Percentiles rank a stretch among this genome's conserved stretches.
Conservation (phyloP, 2,888 invertebrate species). For the Lasioglossum lativentre region DNA sequence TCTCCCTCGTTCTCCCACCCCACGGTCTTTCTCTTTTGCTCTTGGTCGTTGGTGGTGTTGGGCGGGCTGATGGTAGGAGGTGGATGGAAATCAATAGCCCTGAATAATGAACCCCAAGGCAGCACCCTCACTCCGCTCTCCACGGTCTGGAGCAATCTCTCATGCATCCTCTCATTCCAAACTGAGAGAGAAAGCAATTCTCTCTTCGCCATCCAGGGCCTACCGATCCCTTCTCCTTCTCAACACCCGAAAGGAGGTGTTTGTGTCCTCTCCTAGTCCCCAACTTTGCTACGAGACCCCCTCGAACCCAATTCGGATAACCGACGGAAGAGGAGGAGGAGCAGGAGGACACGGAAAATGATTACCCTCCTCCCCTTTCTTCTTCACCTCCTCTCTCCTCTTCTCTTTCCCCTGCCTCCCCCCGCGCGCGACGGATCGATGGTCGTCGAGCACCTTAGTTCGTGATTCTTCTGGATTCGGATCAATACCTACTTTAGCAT, state of each 20-base stretch:
- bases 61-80: conserved; percentile 78
- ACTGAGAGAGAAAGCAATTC: conserved; percentile 60
- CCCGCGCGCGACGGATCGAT: conserved; percentile 69
- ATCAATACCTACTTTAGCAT: conserved; percentile 76
- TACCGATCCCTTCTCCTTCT: conserved; percentile 69
- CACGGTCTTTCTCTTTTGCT: conserved; percentile 67
- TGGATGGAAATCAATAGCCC: conserved; percentile 84
- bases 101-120: conserved; percentile 84
- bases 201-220: conserved; percentile 63
- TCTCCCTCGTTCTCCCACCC: conserved; percentile 62
- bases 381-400: conserved; percentile 57
- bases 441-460: conserved; percentile 75
- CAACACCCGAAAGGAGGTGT: conserved; percentile 75
- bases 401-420: conserved; percentile 50
- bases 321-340: conserved; percentile 73
- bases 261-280: conserved; percentile 78
- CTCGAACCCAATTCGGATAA: conserved; percentile 79
- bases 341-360: conserved; percentile 75
- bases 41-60: conserved; percentile 78
- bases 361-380: conserved; percentile 72
- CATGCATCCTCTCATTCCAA: conserved; percentile 78
- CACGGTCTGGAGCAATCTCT: conserved; percentile 81
- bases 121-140: conserved; percentile 78
- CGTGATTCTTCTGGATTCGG: conserved; percentile 76
- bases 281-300: conserved; percentile 76